Percentiles rank a stretch among this genome's conserved stretches.
These are phyloP conservation scores for Plemyria rubiginata DNA, from an alignment of 2,888 invertebrate genomes.

Conservation along the genomic window DNA sequence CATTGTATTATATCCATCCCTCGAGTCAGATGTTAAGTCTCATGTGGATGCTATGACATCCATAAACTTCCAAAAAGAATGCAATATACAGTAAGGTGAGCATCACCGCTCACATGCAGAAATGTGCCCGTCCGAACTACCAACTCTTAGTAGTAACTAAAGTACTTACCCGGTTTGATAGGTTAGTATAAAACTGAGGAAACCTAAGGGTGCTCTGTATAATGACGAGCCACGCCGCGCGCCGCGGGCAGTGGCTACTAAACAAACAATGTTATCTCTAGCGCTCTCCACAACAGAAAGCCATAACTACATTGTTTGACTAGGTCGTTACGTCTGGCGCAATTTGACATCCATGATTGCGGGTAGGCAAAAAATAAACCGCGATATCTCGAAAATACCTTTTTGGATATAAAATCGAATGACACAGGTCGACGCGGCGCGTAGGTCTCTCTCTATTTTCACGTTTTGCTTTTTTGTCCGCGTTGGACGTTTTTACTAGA, in stretches of 20 bases:
- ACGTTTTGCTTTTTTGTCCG: conserved; percentile 5
- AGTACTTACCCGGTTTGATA: too few relatives aligned
- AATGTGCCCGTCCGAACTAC: too few relatives aligned
- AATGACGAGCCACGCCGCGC: not conserved
- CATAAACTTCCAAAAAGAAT: too few relatives aligned
- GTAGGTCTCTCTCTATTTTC: conserved; percentile 14
- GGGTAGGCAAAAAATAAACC: conserved; percentile 26
- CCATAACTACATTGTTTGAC: conserved; percentile 15
- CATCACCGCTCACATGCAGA: too few relatives aligned
- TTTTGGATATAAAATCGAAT: conserved; percentile 30
- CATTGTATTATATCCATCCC: too few relatives aligned
- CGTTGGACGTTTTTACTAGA: conserved; percentile 2
- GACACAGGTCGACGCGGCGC: conserved; percentile 21
- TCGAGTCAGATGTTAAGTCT: too few relatives aligned
- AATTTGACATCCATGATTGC: conserved; percentile 19
- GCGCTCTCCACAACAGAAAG: not conserved
- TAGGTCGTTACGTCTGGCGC: conserved; percentile 16
- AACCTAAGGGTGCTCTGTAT: not conserved
- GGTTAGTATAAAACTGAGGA: not conserved
- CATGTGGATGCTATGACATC: too few relatives aligned
- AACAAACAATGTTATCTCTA: conserved; percentile 8
- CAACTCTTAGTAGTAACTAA: too few relatives aligned
- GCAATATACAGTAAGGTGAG: too few relatives aligned
- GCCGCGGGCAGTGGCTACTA: not conserved
- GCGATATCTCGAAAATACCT: conserved; percentile 21